Percentiles rank a stretch among this genome's conserved stretches.
phyloP scores from a whole-genome alignment of 2,888 invertebrate species.

The Drosophila testacea region DNA sequence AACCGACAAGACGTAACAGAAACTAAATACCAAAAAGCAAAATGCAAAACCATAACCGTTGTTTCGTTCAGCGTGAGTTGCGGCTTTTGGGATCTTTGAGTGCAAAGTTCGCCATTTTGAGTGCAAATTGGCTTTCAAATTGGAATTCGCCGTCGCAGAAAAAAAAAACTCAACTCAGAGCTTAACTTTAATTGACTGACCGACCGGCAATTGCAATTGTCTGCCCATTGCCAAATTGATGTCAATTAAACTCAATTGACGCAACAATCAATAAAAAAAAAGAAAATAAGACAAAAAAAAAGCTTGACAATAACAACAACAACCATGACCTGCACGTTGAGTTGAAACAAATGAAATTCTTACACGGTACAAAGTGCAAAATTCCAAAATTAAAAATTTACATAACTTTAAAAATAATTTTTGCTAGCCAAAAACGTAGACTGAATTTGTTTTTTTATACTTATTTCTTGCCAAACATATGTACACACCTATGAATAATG shows the following conservation, averaged over 20 bases:
- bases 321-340: slow-evolving; percentile 69
- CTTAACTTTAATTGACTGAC: slow-evolving; percentile 55
- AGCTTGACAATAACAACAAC: slow-evolving; percentile 33
- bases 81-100: slow-evolving; percentile 28
- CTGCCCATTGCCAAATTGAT: slow-evolving; percentile 65
- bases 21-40: slow-evolving; percentile 24
- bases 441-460: slow-evolving; percentile 12
- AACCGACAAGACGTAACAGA: slow-evolving; percentile 35
- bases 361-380: slow-evolving; percentile 47
- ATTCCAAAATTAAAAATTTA: slow-evolving; percentile 41
- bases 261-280: slow-evolving; percentile 50
- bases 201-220: slow-evolving; percentile 58
- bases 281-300: not conserved
- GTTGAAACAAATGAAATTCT: slow-evolving; percentile 39
- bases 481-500: slow-evolving; percentile 9
- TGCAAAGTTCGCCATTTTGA: slow-evolving; percentile 73
- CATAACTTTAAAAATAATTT: slow-evolving; percentile 46
- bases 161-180: slow-evolving; percentile 41
- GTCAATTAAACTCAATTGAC: slow-evolving; percentile 80
- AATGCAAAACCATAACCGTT: slow-evolving; percentile 57
- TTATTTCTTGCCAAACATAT: not conserved
- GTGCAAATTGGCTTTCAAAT: slow-evolving; percentile 41
- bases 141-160: slow-evolving; percentile 55
- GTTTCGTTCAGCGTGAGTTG: slow-evolving; percentile 29
- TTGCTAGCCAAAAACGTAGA: slow-evolving; percentile 43